Conservation (phyloP, 2,797 vertebrate genomes). For the Chrosomus eos region DNA sequence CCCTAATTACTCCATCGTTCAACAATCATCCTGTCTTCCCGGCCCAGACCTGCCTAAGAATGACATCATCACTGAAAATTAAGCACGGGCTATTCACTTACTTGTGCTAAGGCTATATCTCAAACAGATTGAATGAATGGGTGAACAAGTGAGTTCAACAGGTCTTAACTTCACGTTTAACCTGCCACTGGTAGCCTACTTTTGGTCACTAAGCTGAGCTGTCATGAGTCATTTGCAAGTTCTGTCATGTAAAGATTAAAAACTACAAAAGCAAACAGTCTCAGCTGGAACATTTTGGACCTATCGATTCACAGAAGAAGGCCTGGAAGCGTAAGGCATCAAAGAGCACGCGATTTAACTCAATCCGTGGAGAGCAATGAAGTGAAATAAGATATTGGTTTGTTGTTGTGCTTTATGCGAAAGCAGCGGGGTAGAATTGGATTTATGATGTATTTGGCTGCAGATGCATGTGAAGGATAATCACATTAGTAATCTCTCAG, state of each 20-base stretch:
- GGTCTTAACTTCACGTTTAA: background rate
- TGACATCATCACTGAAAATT: slow-evolving; percentile 16
- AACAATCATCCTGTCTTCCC: background rate
- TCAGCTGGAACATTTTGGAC: background rate
- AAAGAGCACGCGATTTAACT: slow-evolving; percentile 26
- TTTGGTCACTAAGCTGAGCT: background rate
- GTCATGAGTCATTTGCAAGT: background rate
- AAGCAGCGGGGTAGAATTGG: slow-evolving; percentile 75
- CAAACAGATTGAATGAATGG: background rate
- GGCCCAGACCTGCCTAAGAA: background rate
- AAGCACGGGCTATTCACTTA: background rate
- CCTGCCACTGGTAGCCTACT: background rate
- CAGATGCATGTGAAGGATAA: slow-evolving; percentile 75
- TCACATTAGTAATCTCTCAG: slow-evolving; percentile 79
- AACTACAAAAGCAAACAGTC: background rate
- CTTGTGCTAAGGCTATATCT: background rate
- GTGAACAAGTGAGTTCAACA: slow-evolving; percentile 2
- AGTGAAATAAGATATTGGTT: slow-evolving; percentile 71
- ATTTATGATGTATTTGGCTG: slow-evolving; percentile 82
- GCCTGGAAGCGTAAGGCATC: slow-evolving; percentile 27
- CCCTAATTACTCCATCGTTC: background rate
- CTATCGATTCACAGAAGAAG: background rate
- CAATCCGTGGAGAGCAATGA: slow-evolving; percentile 62
- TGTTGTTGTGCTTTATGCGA: slow-evolving; percentile 78
- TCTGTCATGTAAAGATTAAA: background rate